Base-by-base conservation (phyloP, 2,888 invertebrate species). In the Sphaeridia pumilis region DNA sequence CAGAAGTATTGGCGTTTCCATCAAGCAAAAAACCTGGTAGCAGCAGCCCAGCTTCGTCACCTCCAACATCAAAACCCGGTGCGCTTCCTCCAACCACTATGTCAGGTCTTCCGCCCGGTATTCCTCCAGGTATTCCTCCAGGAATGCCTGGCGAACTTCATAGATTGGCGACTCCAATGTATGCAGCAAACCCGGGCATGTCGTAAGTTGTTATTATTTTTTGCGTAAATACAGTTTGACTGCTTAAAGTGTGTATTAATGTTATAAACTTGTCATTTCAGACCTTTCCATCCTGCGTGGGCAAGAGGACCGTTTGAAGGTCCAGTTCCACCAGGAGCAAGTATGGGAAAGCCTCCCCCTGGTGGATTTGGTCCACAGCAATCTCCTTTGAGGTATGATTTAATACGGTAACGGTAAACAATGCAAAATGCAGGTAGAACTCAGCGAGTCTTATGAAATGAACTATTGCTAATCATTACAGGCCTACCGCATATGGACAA, bases 331-430 rank as follows among this genome's bases (percentile, higher is more conserved):
- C 58, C 58, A 27, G 52, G 49, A n/a, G 3, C 49, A 35, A 47
- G 47, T 3, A 49, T 64, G 31, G 64, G 62, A 34, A 64, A 64
- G 28, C 65, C 65, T 2, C 65, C 65, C 10, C 63, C 65, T 25
- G 46, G 55, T 17, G 52, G 59, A 22, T 61, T 61, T 53, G 44
- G 56, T 51, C 55, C 56, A 35, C 60, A 57, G 21, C 54, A 53
- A 17, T 55, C 50, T 41, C 57, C 56, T 10, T 21, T 58, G 24
- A 60, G 62, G 60, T 61, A 55, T 38, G 3, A 38, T 34, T 17
- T 25, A 22, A 17, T 45, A 25, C 4, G 17, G 31, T 10, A 31
- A 31, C 7, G 31, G 10, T n/a, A n/a, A n/a, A 7, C 31, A 31
- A 31, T 31, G 31, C 31, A 7, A n/a, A n/a, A 31, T 31, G 7